phyloP scores from a whole-genome alignment of 2,113 vertebrate species.

The Mirounga angustirostris region DNA sequence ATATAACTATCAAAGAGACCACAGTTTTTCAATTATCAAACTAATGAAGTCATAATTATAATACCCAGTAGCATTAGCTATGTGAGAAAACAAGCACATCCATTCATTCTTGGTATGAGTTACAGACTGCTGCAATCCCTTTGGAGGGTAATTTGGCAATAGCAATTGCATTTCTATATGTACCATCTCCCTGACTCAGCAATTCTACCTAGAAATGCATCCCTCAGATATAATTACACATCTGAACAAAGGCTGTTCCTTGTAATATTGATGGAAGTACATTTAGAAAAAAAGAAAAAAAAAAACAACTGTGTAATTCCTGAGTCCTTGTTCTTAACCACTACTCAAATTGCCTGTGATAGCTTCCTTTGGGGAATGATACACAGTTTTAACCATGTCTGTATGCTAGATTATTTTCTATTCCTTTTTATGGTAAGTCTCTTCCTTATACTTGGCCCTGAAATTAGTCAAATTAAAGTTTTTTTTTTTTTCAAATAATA shows the following conservation, averaged over 20 bases:
- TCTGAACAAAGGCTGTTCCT: background rate
- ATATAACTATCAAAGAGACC: background rate
- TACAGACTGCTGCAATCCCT: background rate
- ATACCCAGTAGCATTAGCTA: background rate
- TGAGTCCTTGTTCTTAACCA: background rate
- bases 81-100: background rate
- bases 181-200: background rate
- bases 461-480: constrained; percentile 40
- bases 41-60: background rate
- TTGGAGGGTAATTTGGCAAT: constrained; percentile 4
- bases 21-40: background rate
- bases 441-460: background rate
- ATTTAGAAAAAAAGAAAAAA: background rate
- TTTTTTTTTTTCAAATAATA: background rate
- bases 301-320: background rate
- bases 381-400: background rate
- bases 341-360: background rate
- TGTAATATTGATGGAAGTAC: background rate
- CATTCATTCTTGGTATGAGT: background rate
- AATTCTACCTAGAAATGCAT: background rate
- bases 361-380: background rate
- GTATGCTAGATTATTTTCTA: background rate
- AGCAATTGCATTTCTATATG: background rate
- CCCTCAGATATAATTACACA: constrained; percentile 8
- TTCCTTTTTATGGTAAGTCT: background rate